Conservation (phyloP, 2,888 invertebrate species). For the Cheilosia grossa region DNA sequence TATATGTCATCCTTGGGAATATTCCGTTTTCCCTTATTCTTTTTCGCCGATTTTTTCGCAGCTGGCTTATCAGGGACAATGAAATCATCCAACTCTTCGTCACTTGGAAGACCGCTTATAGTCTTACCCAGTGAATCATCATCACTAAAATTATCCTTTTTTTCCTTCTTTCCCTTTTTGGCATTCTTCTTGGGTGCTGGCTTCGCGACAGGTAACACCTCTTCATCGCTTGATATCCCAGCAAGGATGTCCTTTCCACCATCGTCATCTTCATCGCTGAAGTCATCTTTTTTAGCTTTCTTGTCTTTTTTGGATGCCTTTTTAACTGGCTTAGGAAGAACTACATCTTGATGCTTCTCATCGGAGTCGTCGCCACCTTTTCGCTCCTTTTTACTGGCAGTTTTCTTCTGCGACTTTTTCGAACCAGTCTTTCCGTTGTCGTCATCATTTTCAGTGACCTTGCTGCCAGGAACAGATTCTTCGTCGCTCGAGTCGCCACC, state of each 20-base stretch:
- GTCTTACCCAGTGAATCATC: constrained; percentile 76
- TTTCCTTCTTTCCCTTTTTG: constrained; percentile 80
- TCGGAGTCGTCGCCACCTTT: constrained; percentile 75
- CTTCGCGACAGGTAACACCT: constrained; percentile 32
- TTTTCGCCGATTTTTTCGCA: constrained; percentile 80
- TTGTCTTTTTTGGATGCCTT: constrained; percentile 72
- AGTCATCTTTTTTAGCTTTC: constrained; percentile 76
- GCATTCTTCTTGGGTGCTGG: constrained; percentile 77
- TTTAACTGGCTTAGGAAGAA: constrained; percentile 62
- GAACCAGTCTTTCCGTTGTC: constrained; percentile 80
- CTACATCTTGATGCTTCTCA: constrained; percentile 64
- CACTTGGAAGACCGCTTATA: constrained; percentile 33
- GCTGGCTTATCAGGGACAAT: constrained; percentile 76
- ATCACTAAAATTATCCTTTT: constrained; percentile 75
- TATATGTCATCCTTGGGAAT: constrained; percentile 50
- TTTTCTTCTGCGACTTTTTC: constrained; percentile 74
- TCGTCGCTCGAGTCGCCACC: constrained; percentile 85
- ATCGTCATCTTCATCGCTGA: constrained; percentile 80
- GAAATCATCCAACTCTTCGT: constrained; percentile 71
- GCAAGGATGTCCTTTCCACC: constrained; percentile 4
- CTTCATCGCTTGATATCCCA: constrained; percentile 35
- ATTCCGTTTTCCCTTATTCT: constrained; percentile 76
- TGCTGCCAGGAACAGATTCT: constrained; percentile 79
- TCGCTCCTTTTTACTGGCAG: constrained; percentile 78
- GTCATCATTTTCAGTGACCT: constrained; percentile 77